Evolutionary conservation across 2,113 vertebrate genomes (phyloP), one percentile per base, ranked within the genome.

Genomic region (Grammomys dolichurus): DNA sequence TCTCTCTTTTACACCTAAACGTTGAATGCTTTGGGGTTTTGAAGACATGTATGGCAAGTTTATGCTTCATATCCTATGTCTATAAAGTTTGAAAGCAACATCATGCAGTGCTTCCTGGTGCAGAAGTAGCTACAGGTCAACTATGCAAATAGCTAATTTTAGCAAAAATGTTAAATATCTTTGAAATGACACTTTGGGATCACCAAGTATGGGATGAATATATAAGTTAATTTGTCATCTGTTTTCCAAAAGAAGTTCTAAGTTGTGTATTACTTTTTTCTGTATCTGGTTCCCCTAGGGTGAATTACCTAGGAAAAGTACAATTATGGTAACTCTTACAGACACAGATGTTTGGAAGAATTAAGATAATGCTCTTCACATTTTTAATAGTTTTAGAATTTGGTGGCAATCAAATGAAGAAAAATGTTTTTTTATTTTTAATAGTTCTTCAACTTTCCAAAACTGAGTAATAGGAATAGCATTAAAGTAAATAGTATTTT

Each of bases 381-480:
- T 65, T 95, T 85, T 89, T 67, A 78, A 69, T 87, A 90, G 70
- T 84, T 95, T 93, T 93, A 76, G 86, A 78, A 65, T 93, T 95
- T 92, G 85, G 72, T 58, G 65, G 70, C n/a, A 94, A 69, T 75
- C 31, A 70, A 33, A n/a, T 46, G 85, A 96, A 60, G 8, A 2
- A 96, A 81, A 48, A 4, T 51, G 4, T 43, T 89, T 97, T 91
- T 97, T 51, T 11, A 11, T 51, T 91, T 97, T 91, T 97, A 92
- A 91, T 60, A 51, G 19, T 31, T 58, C 26, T 94, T 90, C n/a
- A 91, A 43, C 73, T 13, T 89, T 92, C n/a, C 22, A 82, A 43
- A 82, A 86, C 54, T 72, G 51, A 36, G 10, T 63, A 87, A 78
- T 84, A 87, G 60, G 31, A 93, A 87, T 92, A 82, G 8, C 51